Conservation (phyloP, 2,113 vertebrate genomes). For the Pomatostomus ruficeps region DNA sequence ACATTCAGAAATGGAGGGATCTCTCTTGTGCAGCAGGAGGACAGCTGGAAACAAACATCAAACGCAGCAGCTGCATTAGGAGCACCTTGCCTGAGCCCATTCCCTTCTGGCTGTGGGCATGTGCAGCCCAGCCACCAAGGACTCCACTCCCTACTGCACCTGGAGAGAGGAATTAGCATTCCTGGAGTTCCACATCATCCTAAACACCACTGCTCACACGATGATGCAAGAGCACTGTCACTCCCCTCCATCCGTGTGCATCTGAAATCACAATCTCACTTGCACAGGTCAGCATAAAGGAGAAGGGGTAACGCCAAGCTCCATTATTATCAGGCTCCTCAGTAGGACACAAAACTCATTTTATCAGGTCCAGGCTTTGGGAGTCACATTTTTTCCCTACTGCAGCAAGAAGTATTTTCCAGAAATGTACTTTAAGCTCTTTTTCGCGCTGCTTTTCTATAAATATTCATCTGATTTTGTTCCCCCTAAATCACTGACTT, state of each 20-base stretch:
- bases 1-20: neutral
- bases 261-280: neutral
- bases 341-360: neutral
- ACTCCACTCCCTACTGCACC: neutral
- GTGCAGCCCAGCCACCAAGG: neutral
- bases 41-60: neutral
- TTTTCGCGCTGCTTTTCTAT: neutral
- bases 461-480: neutral
- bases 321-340: neutral
- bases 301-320: neutral
- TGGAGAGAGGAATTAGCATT: neutral
- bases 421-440: neutral
- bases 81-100: neutral
- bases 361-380: neutral
- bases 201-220: neutral
- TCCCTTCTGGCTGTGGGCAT: too few species aligned
- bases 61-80: fast-evolving
- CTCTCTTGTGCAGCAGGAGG: neutral
- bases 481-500: neutral
- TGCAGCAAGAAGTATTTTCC: neutral
- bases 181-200: neutral
- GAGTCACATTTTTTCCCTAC: neutral
- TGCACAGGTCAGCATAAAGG: neutral
- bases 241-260: fast-evolving
- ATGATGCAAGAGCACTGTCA: neutral